Evolutionary conservation across 2,113 vertebrate species (phyloP), one percentile per base, ranked within the genome.

Genomic region (Uria lomvia): DNA sequence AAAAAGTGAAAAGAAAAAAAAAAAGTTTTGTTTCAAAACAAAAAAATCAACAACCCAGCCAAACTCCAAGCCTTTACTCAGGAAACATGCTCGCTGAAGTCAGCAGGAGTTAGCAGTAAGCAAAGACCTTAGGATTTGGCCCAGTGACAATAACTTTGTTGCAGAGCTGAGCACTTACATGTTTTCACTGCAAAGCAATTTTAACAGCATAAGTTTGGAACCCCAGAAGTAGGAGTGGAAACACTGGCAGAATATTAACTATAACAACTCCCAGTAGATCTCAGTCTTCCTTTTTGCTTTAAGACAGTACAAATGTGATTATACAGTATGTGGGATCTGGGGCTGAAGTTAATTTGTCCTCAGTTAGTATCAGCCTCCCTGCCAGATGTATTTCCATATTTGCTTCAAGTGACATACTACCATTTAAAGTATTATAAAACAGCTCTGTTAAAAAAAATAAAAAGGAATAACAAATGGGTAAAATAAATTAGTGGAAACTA

Each of bases 151-250:
- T 36, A 71, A 74, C 29, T 74, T 72, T 42, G 49, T 85, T 91
- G 70, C 50, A 91, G 74, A 91, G 62, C 60, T 68, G 56, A 84
- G 77, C 29, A 40, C 70, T 90, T 87, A 8, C 10, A 36, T 76
- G 16, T 82, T 88, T 92, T 92, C 81, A 27, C 45, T 95, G 60
- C 19, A 4, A 73, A 96, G 83, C 79, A 91, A 81, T 89, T 93
- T 96, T 65, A 77, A 70, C 86, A 60, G 77, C 9, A 1, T 68
- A 87, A 89, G 42, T 85, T 87, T 76, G 62, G 62, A 94, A 79
- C 80, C 30, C 70, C 62, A 94, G 81, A 95, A 91, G 55, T 38
- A 84, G 40, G 58, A 85, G 32, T 89, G 66, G 77, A 95, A 94
- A 79, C 36, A 70, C 32, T 85, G 90, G 29, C 75, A 85, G 49